Evolutionary conservation across 2,113 vertebrate genomes (phyloP).

Genomic region (Lampris megalopsis): DNA sequence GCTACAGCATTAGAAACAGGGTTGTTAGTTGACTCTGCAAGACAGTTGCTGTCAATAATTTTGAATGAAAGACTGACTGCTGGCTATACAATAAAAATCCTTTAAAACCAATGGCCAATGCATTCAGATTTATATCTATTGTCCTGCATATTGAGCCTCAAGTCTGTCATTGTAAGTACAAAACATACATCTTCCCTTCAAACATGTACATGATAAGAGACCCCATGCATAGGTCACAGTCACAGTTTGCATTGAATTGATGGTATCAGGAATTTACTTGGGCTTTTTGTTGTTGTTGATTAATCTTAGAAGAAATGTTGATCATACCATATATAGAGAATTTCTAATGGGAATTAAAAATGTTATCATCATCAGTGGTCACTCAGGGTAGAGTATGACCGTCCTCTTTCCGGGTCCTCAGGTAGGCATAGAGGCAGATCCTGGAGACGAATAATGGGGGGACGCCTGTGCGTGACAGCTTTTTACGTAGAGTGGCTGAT

Average conservation of each 20-base stretch:
- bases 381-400: too few species aligned
- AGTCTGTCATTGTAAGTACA: constrained; percentile 19
- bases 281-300: not conserved
- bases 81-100: constrained; percentile 13
- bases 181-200: constrained; percentile 44
- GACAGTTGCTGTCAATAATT: not conserved
- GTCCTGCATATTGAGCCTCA: constrained; percentile 20
- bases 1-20: constrained; percentile 3
- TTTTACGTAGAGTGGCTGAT: too few species aligned
- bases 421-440: too few species aligned
- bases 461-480: too few species aligned
- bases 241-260: constrained; percentile 8
- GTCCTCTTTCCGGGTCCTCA: too few species aligned
- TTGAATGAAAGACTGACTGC: constrained; percentile 6
- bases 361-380: too few species aligned
- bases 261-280: constrained; percentile 9
- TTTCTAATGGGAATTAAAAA: too few species aligned
- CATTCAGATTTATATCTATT: constrained; percentile 9
- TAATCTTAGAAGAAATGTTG: not conserved
- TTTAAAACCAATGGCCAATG: not conserved
- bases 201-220: constrained; percentile 14
- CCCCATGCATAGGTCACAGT: not conserved
- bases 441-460: too few species aligned
- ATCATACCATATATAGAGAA: not conserved
- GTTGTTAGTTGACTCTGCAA: not conserved